A percentile compares a stretch with the other conserved stretches of the same genome.
Conservation (phyloP, 2,113 vertebrate genomes). For the Neotoma lepida region DNA sequence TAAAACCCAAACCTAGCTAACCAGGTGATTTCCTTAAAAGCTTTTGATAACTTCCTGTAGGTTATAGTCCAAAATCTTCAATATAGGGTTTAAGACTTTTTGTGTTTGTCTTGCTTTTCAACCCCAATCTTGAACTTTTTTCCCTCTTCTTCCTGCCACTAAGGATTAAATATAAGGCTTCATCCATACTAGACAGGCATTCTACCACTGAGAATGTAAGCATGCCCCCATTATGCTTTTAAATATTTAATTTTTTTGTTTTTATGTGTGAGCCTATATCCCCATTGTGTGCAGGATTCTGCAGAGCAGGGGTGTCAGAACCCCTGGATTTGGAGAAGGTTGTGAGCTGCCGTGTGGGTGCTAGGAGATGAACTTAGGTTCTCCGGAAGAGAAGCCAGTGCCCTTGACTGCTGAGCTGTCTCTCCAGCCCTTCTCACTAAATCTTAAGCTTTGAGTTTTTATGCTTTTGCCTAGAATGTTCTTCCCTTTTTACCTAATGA, state of each 20-base stretch:
- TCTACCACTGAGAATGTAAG: background rate
- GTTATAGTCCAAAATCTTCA: slow-evolving; percentile 13
- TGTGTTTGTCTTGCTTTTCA: background rate
- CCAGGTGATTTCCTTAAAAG: slow-evolving; percentile 21
- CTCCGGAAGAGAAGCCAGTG: background rate
- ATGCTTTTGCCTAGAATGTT: background rate
- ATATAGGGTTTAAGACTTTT: background rate
- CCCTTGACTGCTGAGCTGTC: background rate
- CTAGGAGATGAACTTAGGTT: too few relatives aligned
- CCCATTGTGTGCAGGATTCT: background rate
- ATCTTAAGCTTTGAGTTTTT: background rate
- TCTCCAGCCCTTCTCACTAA: background rate
- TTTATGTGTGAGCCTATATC: background rate
- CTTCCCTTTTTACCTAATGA: background rate
- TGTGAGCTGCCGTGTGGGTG: background rate
- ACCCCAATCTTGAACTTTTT: background rate
- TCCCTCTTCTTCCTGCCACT: background rate
- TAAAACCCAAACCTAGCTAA: background rate
- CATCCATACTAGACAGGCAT: background rate
- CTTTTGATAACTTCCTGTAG: background rate
- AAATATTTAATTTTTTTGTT: background rate
- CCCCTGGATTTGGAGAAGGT: background rate
- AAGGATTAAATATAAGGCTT: background rate
- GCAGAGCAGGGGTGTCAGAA: background rate
- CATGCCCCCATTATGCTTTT: background rate